Conservation (phyloP, 92 coral and sea anemone species). For the Parazoanthus darwini region DNA sequence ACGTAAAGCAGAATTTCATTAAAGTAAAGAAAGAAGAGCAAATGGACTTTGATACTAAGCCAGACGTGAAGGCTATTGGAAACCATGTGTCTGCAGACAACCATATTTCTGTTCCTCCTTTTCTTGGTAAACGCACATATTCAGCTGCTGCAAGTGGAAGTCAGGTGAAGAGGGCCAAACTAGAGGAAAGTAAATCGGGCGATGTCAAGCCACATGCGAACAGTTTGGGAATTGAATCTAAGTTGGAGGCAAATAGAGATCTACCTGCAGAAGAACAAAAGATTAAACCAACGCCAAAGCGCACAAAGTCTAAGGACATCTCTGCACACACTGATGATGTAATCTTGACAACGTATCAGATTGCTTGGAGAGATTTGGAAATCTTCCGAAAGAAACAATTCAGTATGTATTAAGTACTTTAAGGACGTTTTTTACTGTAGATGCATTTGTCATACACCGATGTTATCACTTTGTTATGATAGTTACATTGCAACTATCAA, state of each 20-base stretch:
- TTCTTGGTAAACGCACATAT: slow-evolving; percentile 3
- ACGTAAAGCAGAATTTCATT: not conserved
- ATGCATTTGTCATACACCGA: not conserved
- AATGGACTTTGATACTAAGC: slow-evolving; percentile 6
- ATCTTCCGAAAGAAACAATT: slow-evolving; percentile 45
- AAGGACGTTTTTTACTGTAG: not conserved
- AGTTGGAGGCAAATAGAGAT: slow-evolving; percentile 7
- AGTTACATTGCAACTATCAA: no score
- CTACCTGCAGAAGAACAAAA: not conserved
- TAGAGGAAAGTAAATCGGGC: not conserved
- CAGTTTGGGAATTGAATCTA: not conserved
- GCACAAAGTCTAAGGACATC: not conserved
- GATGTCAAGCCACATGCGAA: not conserved
- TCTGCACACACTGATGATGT: slow-evolving; percentile 21
- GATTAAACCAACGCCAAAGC: not conserved
- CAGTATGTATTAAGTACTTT: slow-evolving; percentile 36
- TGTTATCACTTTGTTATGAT: no score
- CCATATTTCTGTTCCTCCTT: not conserved
- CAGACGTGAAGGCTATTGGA: not conserved
- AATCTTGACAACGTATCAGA: slow-evolving; percentile 48
- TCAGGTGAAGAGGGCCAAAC: not conserved
- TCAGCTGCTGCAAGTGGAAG: slow-evolving; percentile 7
- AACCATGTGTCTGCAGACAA: not conserved
- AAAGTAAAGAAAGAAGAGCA: slow-evolving; percentile 14
- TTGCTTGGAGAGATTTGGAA: slow-evolving; percentile 39